Conservation (phyloP, 2,888 invertebrate species). For the Dendrolimus houi region DNA sequence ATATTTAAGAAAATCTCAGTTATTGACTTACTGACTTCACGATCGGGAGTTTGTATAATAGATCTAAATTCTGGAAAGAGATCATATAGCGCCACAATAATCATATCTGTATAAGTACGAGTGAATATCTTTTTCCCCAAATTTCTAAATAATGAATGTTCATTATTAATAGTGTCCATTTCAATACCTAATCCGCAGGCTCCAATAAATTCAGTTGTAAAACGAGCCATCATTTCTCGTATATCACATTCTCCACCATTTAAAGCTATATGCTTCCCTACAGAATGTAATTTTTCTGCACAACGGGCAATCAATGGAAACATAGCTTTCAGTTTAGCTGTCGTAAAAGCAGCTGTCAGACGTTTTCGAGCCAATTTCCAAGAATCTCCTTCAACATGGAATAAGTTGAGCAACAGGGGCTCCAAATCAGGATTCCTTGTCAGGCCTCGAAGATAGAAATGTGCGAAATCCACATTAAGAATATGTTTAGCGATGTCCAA, state of each 20-base stretch:
- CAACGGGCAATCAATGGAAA: constrained; percentile 50
- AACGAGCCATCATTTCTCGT: constrained; percentile 44
- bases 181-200: constrained; percentile 48
- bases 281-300: constrained; percentile 36
- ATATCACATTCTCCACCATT: constrained; percentile 32
- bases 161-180: constrained; percentile 37
- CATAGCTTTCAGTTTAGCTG: constrained; percentile 50
- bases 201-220: constrained; percentile 46
- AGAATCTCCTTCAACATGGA: constrained; percentile 43
- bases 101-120: constrained; percentile 15
- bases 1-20: constrained; percentile 28
- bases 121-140: constrained; percentile 30
- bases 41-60: constrained; percentile 16
- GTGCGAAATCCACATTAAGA: constrained; percentile 36
- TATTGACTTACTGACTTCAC: constrained; percentile 16
- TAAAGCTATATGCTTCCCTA: constrained; percentile 27
- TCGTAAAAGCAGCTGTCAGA: constrained; percentile 54
- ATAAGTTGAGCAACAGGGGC: constrained; percentile 36
- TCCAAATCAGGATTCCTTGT: constrained; percentile 33
- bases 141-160: constrained; percentile 33
- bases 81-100: constrained; percentile 25
- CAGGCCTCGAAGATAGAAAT: constrained; percentile 40
- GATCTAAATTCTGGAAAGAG: constrained; percentile 32
- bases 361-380: constrained; percentile 52
- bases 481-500: constrained; percentile 37